Percentiles rank a stretch among this genome's conserved stretches.
Evolutionary conservation across 2,113 vertebrate genomes (phyloP).

Genomic region (Numenius arquata): DNA sequence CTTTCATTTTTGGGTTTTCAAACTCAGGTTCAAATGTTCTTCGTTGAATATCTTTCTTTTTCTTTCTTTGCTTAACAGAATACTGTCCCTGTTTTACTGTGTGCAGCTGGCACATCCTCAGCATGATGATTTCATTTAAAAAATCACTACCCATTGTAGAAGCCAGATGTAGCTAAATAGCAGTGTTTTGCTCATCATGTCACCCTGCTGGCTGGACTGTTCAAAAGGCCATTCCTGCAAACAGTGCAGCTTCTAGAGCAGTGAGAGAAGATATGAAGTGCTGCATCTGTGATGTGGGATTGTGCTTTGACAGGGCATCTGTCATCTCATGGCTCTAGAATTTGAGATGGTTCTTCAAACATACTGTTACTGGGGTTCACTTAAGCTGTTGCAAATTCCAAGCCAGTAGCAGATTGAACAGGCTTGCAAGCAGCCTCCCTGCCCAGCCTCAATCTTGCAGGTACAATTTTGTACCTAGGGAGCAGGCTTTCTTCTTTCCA

Average conservation of each 20-base stretch:
- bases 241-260: background rate
- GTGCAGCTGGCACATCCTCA: slow-evolving; percentile 31
- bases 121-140: slow-evolving; percentile 34
- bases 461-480: background rate
- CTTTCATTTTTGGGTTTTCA: background rate
- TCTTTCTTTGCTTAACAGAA: background rate
- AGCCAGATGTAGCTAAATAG: slow-evolving; percentile 39
- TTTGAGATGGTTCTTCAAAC: background rate
- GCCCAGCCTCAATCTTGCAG: background rate
- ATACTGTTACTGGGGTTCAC: background rate
- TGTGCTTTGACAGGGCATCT: background rate
- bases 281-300: background rate
- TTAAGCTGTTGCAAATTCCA: background rate
- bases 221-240: background rate
- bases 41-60: background rate
- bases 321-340: background rate
- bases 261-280: background rate
- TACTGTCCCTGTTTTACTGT: background rate
- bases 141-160: background rate
- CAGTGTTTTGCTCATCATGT: background rate
- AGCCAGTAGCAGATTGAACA: background rate
- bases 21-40: background rate
- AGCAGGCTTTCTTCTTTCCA: background rate
- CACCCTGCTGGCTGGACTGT: background rate
- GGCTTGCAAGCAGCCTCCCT: background rate